Evolutionary conservation across 1,140 invertebrate species (phyloP), one percentile per base, ranked within the genome.

Genomic region (Apis dorsata): DNA sequence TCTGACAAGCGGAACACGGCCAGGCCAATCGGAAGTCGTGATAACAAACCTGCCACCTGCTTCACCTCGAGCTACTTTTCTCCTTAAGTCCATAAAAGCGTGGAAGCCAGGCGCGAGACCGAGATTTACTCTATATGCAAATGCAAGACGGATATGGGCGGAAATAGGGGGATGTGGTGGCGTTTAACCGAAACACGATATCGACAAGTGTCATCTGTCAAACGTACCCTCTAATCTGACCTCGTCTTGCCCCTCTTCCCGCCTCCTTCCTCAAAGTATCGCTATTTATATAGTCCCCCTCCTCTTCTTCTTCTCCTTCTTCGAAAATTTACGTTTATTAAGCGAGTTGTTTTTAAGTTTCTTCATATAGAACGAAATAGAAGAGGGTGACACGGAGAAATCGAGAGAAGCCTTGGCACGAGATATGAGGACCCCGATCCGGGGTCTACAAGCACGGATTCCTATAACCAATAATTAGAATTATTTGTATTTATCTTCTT

Each of bases 201-300:
- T 90, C 85, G 91, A 91, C 90, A 90, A 91, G 88, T 79, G 82
- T 89, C 86, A 91, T 91, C 88, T 76, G 86, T 91, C 90, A 91
- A 89, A 88, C 85, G 83, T 88, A 83, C 79, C 87, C 86, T 87
- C 86, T 79, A 71, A 87, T 83, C 82, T 81, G 53, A 66, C 66
- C 80, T 49, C 73, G 21, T 66, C 44, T 63, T 59, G n/a, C 60
- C 65, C 75, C 51, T 59, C 28, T 4, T 21, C 24, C 0, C 17
- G 15, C 1, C 53, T 55, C 62, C 71, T 76, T 77, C 49, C 44
- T 24, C 21, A 65, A 74, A 60, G 28, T 28, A 11, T 17, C n/a
- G 28, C 28, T 73, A 44, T 73, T 73, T 73, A 73, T 34, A 55
- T 9, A 28, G 19, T 62, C 21, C 19, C 57, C 34, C 34, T 44